Conservation (phyloP, 1,140 invertebrate species). For the Ceratosolen fusciceps region DNA sequence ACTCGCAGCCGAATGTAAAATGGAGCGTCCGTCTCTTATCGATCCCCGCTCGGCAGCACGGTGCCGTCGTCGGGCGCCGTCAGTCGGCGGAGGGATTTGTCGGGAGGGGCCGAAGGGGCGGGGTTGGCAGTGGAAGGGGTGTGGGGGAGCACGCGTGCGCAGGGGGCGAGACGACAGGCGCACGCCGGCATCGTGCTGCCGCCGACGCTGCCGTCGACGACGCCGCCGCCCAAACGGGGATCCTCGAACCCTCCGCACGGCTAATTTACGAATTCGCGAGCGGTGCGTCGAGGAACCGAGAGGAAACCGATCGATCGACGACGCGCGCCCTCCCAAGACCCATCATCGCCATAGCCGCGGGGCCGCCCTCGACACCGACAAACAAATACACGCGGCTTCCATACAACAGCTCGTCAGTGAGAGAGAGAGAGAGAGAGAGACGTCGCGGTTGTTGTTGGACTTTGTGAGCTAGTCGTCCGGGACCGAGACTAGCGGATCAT, state of each 20-base stretch:
- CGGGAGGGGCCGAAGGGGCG: neutral
- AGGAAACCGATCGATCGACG: constrained; percentile 41
- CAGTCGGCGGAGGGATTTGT: neutral
- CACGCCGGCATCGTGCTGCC: neutral
- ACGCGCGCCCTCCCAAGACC: constrained; percentile 42
- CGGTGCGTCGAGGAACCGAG: neutral
- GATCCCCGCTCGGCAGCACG: neutral
- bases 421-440: too few species aligned
- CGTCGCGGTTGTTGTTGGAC: too few species aligned
- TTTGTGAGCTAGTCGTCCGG: too few species aligned
- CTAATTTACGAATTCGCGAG: constrained; percentile 6
- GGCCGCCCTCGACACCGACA: neutral
- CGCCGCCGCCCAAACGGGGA: neutral
- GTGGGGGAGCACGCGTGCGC: neutral
- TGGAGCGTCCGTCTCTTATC: neutral
- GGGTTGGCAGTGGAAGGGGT: neutral
- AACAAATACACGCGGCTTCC: neutral
- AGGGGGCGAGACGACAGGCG: neutral
- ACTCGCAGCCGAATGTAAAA: neutral
- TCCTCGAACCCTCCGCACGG: neutral
- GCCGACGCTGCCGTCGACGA: neutral
- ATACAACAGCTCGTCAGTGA: neutral
- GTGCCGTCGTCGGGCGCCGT: neutral
- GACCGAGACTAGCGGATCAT: too few species aligned
- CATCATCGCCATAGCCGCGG: neutral